Evolutionary conservation across 2,113 vertebrate species (phyloP).

Genomic region (Spilogale gracilis): DNA sequence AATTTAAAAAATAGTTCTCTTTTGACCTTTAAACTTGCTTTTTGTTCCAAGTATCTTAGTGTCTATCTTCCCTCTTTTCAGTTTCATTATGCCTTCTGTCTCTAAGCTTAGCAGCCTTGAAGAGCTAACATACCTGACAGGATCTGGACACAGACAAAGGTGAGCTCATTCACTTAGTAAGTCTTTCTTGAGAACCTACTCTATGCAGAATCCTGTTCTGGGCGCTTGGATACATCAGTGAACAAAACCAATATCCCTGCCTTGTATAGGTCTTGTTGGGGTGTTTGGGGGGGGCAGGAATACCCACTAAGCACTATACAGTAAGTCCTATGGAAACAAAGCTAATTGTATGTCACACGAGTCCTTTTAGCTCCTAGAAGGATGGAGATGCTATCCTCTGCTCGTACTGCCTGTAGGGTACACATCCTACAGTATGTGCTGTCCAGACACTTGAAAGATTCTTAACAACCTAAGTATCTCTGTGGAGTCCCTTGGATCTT

Average conservation of each 20-base stretch:
- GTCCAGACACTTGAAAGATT: not conserved
- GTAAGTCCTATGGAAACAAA: not conserved
- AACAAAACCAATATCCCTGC: not conserved
- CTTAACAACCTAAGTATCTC: not conserved
- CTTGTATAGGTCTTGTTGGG: not conserved
- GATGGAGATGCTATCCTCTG: not conserved
- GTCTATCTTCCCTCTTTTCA: not conserved
- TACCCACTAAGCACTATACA: not conserved
- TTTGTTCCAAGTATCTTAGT: not conserved
- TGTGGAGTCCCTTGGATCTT: not conserved
- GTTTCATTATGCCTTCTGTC: not conserved
- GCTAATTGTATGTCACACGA: not conserved
- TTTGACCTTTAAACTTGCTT: not conserved
- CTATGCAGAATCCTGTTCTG: not conserved
- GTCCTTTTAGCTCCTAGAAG: not conserved
- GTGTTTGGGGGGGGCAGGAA: not conserved
- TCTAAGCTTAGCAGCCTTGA: not conserved
- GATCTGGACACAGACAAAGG: not conserved
- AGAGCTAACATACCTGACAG: not conserved
- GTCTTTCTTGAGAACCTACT: not conserved
- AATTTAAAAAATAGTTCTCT: constrained; percentile 38
- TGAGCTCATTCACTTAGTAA: not conserved
- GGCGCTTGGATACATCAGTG: not conserved
- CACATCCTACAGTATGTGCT: not conserved
- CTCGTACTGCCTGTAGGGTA: not conserved